These are phyloP conservation scores for Nycticebus coucang DNA, from an alignment of 2,113 vertebrate genomes.

Conservation along the genomic window DNA sequence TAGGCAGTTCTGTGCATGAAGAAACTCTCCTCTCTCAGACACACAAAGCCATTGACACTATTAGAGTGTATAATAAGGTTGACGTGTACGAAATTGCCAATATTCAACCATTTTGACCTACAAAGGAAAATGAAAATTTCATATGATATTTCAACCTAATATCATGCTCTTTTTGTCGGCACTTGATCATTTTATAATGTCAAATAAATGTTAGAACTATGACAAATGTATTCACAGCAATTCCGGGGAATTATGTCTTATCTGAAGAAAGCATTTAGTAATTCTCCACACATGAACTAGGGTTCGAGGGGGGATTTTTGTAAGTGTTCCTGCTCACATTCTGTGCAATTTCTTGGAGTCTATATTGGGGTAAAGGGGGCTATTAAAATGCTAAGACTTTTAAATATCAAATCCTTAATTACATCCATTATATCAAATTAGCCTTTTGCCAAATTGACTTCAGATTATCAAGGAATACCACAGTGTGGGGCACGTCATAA, in stretches of 20 bases:
- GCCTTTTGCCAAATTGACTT: too few species aligned
- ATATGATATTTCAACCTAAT: constrained; percentile 1
- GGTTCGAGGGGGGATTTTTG: too few species aligned
- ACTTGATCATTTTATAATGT: constrained; percentile 61
- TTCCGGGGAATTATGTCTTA: constrained; percentile 38
- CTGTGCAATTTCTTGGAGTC: too few species aligned
- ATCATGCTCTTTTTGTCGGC: constrained; percentile 42
- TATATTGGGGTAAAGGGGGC: too few species aligned
- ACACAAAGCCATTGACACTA: not conserved
- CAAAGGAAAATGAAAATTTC: constrained; percentile 12
- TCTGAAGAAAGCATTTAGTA: constrained; percentile 50
- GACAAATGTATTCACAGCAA: constrained; percentile 53
- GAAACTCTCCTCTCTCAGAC: not conserved
- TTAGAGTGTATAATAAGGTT: not conserved
- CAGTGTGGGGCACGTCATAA: too few species aligned
- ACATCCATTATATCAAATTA: not conserved
- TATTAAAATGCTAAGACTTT: too few species aligned
- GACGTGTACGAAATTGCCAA: constrained; percentile 33
- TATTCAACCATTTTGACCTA: not conserved
- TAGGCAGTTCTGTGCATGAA: not conserved
- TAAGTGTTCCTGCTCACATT: too few species aligned
- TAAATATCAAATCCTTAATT: too few species aligned
- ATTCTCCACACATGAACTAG: too few species aligned
- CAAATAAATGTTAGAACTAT: constrained; percentile 65
- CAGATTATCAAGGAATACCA: too few species aligned